Evolutionary conservation across 2,888 invertebrate genomes (phyloP).

Genomic region (Patella depressa): DNA sequence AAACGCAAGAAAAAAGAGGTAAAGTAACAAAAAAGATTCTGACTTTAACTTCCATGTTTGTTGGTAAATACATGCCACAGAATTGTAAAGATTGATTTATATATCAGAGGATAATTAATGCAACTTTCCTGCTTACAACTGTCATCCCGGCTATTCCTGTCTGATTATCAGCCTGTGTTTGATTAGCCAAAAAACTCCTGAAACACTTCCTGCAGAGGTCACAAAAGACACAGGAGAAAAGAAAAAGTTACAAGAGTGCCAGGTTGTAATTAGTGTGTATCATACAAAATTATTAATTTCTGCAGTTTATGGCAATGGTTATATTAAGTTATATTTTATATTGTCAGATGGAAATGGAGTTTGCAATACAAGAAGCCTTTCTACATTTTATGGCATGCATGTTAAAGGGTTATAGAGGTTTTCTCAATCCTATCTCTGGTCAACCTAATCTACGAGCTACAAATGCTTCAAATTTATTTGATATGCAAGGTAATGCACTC

Average conservation of each 20-base stretch:
- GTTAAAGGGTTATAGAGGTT: slow-evolving; percentile 89
- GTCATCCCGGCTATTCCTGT: no score
- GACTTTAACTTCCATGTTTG: no score
- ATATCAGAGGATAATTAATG: no score
- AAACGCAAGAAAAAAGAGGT: slow-evolving; percentile 85
- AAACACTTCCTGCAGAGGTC: no score
- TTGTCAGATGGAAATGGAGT: slow-evolving; percentile 77
- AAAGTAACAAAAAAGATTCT: not conserved
- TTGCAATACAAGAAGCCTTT: slow-evolving; percentile 97
- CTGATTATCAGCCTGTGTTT: no score
- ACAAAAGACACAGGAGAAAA: no score
- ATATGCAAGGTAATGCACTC: slow-evolving; percentile 78
- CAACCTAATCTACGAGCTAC: slow-evolving; percentile 91
- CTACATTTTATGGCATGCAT: slow-evolving; percentile 94
- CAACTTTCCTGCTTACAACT: no score
- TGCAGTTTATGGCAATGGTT: not conserved
- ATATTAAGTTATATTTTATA: not conserved
- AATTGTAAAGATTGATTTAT: no score
- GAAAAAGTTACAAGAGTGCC: no score
- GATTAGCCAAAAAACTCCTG: no score
- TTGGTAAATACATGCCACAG: no score
- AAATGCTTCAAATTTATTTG: slow-evolving; percentile 94
- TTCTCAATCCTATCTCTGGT: slow-evolving; percentile 87
- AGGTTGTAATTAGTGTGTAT: no score
- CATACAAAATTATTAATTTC: not conserved